Percentiles rank a stretch among this genome's conserved stretches.
phyloP scores from a whole-genome alignment of 2,888 invertebrate species.

The Epistrophe grossulariae region DNA sequence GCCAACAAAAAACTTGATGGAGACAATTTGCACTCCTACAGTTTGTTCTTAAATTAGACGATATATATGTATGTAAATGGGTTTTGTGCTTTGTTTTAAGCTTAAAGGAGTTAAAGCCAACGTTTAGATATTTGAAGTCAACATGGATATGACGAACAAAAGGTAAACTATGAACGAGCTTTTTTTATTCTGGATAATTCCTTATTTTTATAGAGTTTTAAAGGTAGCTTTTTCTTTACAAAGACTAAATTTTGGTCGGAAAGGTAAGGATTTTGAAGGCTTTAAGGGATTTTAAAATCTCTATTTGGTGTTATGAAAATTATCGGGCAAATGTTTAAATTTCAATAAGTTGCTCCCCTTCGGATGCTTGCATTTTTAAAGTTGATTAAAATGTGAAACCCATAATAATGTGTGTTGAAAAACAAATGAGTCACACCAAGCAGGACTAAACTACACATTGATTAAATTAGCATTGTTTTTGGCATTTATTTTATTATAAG shows the following conservation, averaged over 20 bases:
- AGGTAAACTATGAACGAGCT: not conserved
- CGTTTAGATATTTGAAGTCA: not conserved
- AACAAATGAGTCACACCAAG: not conserved
- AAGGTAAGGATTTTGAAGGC: not conserved
- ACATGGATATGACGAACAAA: not conserved
- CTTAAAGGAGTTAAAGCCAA: not conserved
- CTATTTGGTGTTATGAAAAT: too few species aligned
- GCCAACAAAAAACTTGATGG: constrained; percentile 37
- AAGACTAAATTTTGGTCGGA: not conserved
- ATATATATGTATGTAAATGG: not conserved
- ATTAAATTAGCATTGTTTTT: not conserved
- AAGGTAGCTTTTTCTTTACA: not conserved
- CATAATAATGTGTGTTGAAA: not conserved
- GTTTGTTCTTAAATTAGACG: not conserved
- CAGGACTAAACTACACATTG: not conserved
- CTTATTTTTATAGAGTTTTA: not conserved
- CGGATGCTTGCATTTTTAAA: too few species aligned
- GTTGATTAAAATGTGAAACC: not conserved
- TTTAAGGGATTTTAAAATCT: too few species aligned
- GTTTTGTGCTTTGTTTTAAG: not conserved
- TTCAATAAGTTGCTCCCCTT: too few species aligned
- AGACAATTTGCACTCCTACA: constrained; percentile 44
- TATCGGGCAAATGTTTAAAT: too few species aligned
- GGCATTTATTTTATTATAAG: not conserved
- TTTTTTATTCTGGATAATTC: not conserved